phyloP scores from a whole-genome alignment of 2,888 invertebrate genomes.

The Liposcelis brunnea region DNA sequence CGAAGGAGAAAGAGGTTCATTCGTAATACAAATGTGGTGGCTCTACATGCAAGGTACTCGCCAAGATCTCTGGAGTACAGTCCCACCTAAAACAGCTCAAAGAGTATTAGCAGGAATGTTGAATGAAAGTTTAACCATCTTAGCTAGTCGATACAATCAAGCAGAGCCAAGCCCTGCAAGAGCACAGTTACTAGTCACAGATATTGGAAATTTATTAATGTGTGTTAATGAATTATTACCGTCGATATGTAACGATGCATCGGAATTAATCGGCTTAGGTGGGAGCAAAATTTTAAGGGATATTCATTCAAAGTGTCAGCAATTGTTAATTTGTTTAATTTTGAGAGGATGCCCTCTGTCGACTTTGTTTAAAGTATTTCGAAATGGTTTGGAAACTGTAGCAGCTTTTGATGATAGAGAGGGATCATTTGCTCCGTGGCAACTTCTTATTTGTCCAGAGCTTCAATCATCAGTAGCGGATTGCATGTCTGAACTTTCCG shows the following conservation, averaged over 20 bases:
- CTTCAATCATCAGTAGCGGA: slow-evolving; percentile 17
- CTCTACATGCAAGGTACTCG: slow-evolving; percentile 67
- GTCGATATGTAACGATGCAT: slow-evolving; percentile 32
- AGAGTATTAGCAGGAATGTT: slow-evolving; percentile 70
- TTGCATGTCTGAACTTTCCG: slow-evolving; percentile 26
- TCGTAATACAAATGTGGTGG: slow-evolving; percentile 79
- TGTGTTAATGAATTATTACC: slow-evolving; percentile 58
- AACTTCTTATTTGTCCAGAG: slow-evolving; percentile 16
- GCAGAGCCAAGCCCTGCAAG: slow-evolving; percentile 43
- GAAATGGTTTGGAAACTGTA: slow-evolving; percentile 2
- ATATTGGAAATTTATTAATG: slow-evolving; percentile 56
- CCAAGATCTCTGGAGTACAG: slow-evolving; percentile 69
- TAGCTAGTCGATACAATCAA: slow-evolving; percentile 66
- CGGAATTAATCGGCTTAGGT: slow-evolving; percentile 36
- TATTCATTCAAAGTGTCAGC: slow-evolving; percentile 67
- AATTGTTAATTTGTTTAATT: slow-evolving; percentile 54
- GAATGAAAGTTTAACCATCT: slow-evolving; percentile 65
- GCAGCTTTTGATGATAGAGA: neutral
- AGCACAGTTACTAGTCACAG: slow-evolving; percentile 43
- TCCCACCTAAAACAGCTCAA: slow-evolving; percentile 78
- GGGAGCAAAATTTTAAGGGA: slow-evolving; percentile 46
- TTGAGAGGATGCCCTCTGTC: slow-evolving; percentile 59
- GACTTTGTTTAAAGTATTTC: slow-evolving; percentile 50
- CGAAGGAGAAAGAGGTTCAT: slow-evolving; percentile 59
- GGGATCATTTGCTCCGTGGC: slow-evolving; percentile 10